Conservation (phyloP, 2,797 vertebrate species). For the Vireo griseus region DNA sequence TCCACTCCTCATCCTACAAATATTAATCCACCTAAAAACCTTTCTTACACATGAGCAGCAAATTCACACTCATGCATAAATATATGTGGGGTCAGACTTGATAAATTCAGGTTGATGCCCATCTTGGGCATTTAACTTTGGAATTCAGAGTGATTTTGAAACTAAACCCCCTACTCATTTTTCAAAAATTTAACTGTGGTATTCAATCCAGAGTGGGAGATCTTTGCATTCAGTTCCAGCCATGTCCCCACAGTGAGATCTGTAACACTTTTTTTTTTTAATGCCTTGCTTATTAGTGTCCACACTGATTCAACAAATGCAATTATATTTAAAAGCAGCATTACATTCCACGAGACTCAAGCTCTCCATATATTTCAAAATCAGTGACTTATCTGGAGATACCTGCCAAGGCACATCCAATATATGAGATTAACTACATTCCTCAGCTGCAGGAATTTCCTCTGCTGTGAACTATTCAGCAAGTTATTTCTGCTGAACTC, state of each 20-base stretch:
- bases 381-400: background rate
- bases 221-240: background rate
- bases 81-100: background rate
- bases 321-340: background rate
- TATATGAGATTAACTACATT: background rate
- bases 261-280: background rate
- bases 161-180: background rate
- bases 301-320: background rate
- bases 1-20: background rate
- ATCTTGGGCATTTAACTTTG: background rate
- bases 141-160: background rate
- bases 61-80: background rate
- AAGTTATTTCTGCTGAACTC: constrained; percentile 27
- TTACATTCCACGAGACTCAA: background rate
- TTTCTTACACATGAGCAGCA: background rate
- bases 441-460: background rate
- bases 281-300: background rate
- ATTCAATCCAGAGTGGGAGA: background rate
- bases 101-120: background rate
- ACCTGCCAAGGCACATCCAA: background rate
- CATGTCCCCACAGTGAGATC: background rate
- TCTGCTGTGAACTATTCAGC: background rate
- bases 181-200: background rate
- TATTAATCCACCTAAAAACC: background rate
- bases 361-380: background rate